These are phyloP conservation scores for Drosophila mettleri DNA, from an alignment of 2,888 invertebrate genomes.

Conservation along the genomic window DNA sequence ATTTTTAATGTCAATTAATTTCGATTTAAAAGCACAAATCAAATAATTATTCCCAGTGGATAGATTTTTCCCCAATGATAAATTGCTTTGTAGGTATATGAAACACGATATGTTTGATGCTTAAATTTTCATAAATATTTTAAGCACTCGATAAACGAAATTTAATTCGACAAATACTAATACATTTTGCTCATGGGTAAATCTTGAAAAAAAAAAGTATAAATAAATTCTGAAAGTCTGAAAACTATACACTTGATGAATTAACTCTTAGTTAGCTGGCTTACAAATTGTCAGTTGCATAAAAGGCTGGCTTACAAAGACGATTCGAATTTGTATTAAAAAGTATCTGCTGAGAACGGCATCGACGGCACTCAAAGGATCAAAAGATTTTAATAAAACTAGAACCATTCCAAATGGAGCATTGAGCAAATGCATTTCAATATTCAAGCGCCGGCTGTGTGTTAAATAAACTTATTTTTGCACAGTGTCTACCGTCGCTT, in stretches of 20 bases:
- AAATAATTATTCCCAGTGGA: too few relatives aligned
- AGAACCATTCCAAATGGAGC: constrained; percentile 1
- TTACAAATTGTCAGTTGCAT: not conserved
- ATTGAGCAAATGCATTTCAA: constrained; percentile 14
- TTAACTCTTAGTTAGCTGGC: not conserved
- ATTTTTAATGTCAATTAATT: too few relatives aligned
- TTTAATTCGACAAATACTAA: not conserved
- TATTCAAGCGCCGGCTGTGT: constrained; percentile 8
- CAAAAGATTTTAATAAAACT: constrained; percentile 18
- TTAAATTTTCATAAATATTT: too few relatives aligned
- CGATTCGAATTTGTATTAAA: not conserved
- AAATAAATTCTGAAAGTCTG: not conserved
- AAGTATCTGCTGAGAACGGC: not conserved
- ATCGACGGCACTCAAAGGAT: constrained; percentile 7
- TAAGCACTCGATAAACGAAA: too few relatives aligned
- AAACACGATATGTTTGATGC: too few relatives aligned
- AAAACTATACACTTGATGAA: not conserved
- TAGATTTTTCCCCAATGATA: too few relatives aligned
- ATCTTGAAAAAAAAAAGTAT: not conserved
- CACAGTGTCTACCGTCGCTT: not conserved
- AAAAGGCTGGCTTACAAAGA: not conserved
- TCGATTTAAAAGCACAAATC: not conserved
- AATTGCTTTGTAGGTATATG: too few relatives aligned
- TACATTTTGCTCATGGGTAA: not conserved
- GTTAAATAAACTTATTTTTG: constrained; percentile 11